Evolutionary conservation across 2,888 invertebrate genomes (phyloP), one percentile per base, ranked within the genome.

Genomic region (Hyposoter didymator): DNA sequence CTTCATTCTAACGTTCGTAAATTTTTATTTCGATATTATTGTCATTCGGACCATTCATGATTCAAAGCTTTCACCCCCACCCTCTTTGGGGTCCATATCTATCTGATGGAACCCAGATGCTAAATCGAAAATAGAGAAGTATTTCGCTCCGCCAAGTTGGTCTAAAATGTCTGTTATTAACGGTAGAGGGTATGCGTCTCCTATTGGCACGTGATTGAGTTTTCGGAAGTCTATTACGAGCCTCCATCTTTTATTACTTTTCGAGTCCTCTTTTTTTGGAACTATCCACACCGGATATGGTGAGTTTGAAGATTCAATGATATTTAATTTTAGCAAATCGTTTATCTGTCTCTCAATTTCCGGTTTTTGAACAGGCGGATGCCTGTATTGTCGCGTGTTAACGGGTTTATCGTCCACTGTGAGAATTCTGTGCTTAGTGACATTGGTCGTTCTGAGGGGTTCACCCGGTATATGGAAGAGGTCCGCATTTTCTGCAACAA

Each of bases 121-220:
- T 22, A 72, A 45, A 39, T 72, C 72, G 19, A 78, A 78, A 32
- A 73, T 62, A 1, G 47, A 69, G 14, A 78, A 82, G 32, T 87
- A 89, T 69, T 84, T 84, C 6, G 85, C 80, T 4, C 83, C 82
- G 10, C 85, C 86, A 14, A 92, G 75, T 35, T 88, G 84, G 35
- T 90, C 88, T 7, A 91, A 49, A 32, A 91, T 91, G 28, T 92
- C 90, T 19, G 83, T 47, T 14, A 92, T 86, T 39, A 87, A 82
- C 0, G 90, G 89, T 0, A 91, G 47, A 0, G 90, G 91, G 73
- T 90, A 90, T 0, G 88, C 47, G 78, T 92, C 91, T 0, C 86
- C 87, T 0, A 89, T 82, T 0, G 92, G 92, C 0, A 85, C 80
- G 7, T 85, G 69, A 78, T 93, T 93, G 0, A 92, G 43, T 22